Conservation (phyloP, 2,888 invertebrate species). For the Habroteleia sp. region DNA sequence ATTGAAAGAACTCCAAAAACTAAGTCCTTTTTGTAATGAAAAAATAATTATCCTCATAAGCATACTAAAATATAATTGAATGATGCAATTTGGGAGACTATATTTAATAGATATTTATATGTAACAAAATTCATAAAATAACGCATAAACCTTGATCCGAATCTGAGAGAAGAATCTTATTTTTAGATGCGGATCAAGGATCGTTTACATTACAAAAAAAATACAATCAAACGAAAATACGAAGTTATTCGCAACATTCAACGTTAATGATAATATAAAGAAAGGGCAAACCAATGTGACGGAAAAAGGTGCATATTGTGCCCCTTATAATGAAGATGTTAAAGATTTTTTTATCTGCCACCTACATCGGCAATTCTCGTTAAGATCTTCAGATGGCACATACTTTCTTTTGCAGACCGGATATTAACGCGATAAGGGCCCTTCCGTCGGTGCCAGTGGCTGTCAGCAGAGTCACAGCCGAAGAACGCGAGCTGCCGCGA, state of each 20-base stretch:
- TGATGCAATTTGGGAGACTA: too few relatives aligned
- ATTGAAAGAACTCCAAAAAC: too few relatives aligned
- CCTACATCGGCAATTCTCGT: slow-evolving; percentile 29
- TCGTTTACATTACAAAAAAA: too few relatives aligned
- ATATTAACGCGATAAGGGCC: slow-evolving; percentile 84
- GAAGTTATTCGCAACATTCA: not conserved
- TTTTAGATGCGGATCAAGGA: too few relatives aligned
- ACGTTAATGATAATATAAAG: not conserved
- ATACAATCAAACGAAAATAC: too few relatives aligned
- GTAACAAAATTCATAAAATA: too few relatives aligned
- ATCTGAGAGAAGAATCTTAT: too few relatives aligned
- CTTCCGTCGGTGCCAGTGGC: slow-evolving; percentile 81
- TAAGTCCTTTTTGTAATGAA: too few relatives aligned
- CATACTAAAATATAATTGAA: too few relatives aligned
- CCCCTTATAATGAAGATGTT: not conserved
- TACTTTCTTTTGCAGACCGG: slow-evolving; percentile 84
- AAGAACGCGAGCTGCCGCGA: slow-evolving; percentile 85
- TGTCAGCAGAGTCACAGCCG: slow-evolving; percentile 84
- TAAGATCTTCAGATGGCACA: slow-evolving; percentile 23
- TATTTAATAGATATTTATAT: too few relatives aligned
- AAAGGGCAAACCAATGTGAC: not conserved
- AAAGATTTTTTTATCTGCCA: slow-evolving; percentile 17
- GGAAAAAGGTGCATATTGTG: not conserved
- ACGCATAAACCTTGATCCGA: too few relatives aligned
- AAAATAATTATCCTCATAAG: too few relatives aligned